Evolutionary conservation across 2,113 vertebrate genomes (phyloP).

Genomic region (human (Homo sapiens)): DNA sequence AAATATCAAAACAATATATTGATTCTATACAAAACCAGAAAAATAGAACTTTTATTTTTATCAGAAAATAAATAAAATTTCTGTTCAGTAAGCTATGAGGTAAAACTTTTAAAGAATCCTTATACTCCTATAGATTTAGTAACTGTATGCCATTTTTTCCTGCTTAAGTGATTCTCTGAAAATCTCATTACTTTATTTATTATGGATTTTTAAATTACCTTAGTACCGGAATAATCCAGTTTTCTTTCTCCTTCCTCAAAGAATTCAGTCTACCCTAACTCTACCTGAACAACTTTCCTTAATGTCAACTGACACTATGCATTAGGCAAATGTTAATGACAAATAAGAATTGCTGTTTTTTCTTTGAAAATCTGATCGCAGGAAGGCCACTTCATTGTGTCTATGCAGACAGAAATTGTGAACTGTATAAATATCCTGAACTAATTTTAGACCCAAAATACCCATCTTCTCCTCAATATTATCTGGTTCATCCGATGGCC

Average conservation of each 20-base stretch:
- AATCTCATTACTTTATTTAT: constrained; percentile 79
- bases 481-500: background rate
- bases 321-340: constrained; percentile 58
- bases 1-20: constrained; percentile 45
- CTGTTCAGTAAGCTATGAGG: constrained; percentile 59
- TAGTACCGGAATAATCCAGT: constrained; percentile 66
- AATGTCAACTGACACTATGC: constrained; percentile 39
- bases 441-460: constrained; percentile 24
- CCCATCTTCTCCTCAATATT: background rate
- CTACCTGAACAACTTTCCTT: constrained; percentile 57
- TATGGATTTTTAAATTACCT: constrained; percentile 77
- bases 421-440: background rate
- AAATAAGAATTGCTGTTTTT: constrained; percentile 22
- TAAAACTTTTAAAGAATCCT: constrained; percentile 60
- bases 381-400: constrained; percentile 18
- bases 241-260: constrained; percentile 47
- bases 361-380: background rate
- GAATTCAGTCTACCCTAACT: constrained; percentile 62
- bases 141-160: constrained; percentile 61
- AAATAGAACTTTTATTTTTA: constrained; percentile 46
- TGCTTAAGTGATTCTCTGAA: constrained; percentile 74
- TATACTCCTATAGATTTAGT: constrained; percentile 57
- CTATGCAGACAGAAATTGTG: background rate
- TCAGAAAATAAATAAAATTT: constrained; percentile 67
- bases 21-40: constrained; percentile 59